Conservation (phyloP, 2,888 invertebrate genomes). For the Lamellibrachia satsuma region DNA sequence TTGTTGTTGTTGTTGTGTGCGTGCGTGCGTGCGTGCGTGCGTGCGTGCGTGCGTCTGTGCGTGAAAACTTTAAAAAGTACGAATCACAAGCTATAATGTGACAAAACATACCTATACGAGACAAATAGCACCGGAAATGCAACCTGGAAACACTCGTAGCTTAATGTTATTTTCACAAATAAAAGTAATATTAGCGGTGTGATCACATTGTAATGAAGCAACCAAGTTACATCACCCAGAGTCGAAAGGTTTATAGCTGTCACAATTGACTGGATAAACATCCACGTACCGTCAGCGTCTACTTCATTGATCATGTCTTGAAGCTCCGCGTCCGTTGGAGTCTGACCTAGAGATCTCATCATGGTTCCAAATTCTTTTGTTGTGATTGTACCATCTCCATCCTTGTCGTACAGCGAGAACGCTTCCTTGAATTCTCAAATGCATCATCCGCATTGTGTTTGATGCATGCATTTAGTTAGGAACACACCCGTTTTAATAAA, state of each 20-base stretch:
- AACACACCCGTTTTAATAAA: neutral
- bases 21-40: neutral
- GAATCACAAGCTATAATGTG: too few species aligned
- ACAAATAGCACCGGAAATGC: too few species aligned
- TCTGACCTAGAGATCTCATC: slow-evolving; percentile 98
- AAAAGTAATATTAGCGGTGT: neutral
- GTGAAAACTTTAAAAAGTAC: too few species aligned
- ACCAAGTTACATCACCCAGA: neutral
- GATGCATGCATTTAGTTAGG: neutral
- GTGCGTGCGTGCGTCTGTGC: neutral
- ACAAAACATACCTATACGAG: too few species aligned
- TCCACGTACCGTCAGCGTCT: slow-evolving; percentile 79
- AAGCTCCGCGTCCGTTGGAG: slow-evolving; percentile 98
- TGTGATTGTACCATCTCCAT: slow-evolving; percentile 95
- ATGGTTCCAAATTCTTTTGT: slow-evolving; percentile 99
- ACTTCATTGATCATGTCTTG: slow-evolving; percentile 99
- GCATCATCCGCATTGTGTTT: neutral
- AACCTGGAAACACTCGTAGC: too few species aligned
- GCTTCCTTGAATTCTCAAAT: slow-evolving; percentile 95
- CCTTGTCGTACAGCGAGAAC: slow-evolving; percentile 99
- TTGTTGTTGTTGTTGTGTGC: neutral
- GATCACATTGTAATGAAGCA: neutral
- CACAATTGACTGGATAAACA: too few species aligned
- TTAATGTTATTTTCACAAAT: too few species aligned
- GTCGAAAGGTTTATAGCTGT: too few species aligned